Evolutionary conservation across 1,140 invertebrate species (phyloP).

Genomic region (Drosophila fuyamai): DNA sequence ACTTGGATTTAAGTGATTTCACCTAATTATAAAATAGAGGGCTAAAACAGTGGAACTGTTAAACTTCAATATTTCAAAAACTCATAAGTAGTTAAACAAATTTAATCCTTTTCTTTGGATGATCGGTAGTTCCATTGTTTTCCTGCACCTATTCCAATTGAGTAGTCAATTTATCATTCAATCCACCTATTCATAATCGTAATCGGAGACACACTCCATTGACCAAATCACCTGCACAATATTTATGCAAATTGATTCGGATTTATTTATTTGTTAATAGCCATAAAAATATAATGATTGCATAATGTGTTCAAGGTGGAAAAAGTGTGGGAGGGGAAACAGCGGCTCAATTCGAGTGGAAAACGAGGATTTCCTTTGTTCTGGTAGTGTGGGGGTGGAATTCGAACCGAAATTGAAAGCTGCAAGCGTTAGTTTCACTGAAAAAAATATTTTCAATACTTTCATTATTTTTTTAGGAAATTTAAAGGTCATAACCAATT

Average conservation of each 20-base stretch:
- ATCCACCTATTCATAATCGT: constrained; percentile 12
- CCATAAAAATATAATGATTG: constrained; percentile 77
- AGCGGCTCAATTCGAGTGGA: constrained; percentile 65
- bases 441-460: neutral
- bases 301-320: constrained; percentile 41
- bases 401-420: neutral
- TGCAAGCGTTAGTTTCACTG: neutral
- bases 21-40: no score
- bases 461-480: no score
- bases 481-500: no score
- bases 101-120: neutral
- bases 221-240: constrained; percentile 66
- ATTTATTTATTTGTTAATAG: constrained; percentile 70
- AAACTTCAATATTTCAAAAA: no score
- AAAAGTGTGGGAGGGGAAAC: neutral
- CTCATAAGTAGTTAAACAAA: neutral
- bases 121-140: neutral
- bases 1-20: no score
- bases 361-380: constrained; percentile 57
- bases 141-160: constrained; percentile 18
- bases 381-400: neutral
- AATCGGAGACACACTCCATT: constrained; percentile 47
- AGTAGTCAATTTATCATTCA: constrained; percentile 21
- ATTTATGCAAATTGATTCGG: constrained; percentile 64
- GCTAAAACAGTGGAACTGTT: no score